Evolutionary conservation across 2,888 invertebrate species (phyloP).

Genomic region (Venusia cambrica): DNA sequence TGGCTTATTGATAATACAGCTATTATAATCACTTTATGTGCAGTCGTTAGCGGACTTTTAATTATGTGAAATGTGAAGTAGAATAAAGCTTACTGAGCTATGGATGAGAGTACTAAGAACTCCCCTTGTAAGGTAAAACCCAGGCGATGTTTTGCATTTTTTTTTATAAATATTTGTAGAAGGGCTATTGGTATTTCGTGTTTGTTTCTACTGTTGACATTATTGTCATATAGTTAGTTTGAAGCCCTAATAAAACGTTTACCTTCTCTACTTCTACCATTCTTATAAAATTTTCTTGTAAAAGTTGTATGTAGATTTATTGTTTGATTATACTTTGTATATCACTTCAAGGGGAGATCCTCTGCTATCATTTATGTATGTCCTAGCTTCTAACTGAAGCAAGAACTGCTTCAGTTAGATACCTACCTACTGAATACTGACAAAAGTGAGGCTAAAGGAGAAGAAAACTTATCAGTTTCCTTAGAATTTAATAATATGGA

Average conservation of each 20-base stretch:
- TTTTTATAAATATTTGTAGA: constrained; percentile 37
- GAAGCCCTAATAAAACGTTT: constrained; percentile 11
- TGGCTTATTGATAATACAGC: constrained; percentile 75
- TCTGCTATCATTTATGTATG: constrained; percentile 13
- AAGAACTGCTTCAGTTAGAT: constrained; percentile 14
- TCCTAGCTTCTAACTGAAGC: constrained; percentile 11
- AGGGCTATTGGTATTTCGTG: constrained; percentile 32
- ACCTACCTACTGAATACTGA: no score
- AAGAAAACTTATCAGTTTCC: no score
- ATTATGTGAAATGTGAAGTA: constrained; percentile 71
- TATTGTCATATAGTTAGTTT: constrained; percentile 17
- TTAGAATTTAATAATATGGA: no score
- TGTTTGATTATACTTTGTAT: constrained; percentile 11
- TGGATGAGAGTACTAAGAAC: constrained; percentile 73
- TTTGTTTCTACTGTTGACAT: constrained; percentile 13
- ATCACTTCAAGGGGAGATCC: constrained; percentile 36
- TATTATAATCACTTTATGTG: constrained; percentile 65
- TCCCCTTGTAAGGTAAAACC: constrained; percentile 78
- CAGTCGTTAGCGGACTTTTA: constrained; percentile 59
- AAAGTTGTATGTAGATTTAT: constrained; percentile 19
- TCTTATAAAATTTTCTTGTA: constrained; percentile 14
- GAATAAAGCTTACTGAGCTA: constrained; percentile 60
- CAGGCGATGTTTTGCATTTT: constrained; percentile 50
- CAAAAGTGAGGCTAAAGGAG: no score
- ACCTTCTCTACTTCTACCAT: constrained; percentile 10